Evolutionary conservation across 2,888 invertebrate genomes (phyloP), one percentile per base, ranked within the genome.

Genomic region (Drosophila subquinaria): DNA sequence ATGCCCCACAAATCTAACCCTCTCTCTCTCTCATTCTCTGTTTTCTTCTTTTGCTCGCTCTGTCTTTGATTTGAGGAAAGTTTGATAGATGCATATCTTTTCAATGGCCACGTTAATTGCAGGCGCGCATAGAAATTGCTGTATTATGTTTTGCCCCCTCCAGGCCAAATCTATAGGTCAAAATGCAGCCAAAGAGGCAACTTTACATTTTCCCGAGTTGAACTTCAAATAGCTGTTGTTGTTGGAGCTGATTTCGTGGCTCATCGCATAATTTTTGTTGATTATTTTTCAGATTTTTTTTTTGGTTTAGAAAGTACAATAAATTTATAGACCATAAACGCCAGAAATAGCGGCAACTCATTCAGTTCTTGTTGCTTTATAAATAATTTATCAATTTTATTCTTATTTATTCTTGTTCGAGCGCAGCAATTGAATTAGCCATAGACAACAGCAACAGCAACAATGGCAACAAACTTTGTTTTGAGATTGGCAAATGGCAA

Each of bases 291-390:
- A 11, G 42, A 40, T 52, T 67, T 47, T 38, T 45, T 6, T 63
- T 59, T 63, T 56, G 62, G 40, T 76, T 79, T 67, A 76, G 75
- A 88, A 85, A 82, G 73, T 81, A 69, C 69, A 81, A 76, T 76
- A 79, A 86, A 80, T 87, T 81, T 86, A 73, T 86, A 80, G 81
- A 82, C 88, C 88, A 86, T 86, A 82, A 88, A 87, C 73, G 75
- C 45, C 45, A 53, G 47, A 62, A 77, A 73, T 64, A 73, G 69
- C 79, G 72, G 68, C 69, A 55, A 8, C 62, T 55, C 57, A 50
- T 55, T 52, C 61, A 53, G 50, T 56, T 68, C 63, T 67, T 45
- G 8, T 35, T 52, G 55, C 57, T 79, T 81, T 81, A 86, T 86
- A 88, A 88, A 86, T 88, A 69, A 86, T 88, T 86, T 86, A 81